phyloP scores from a whole-genome alignment of 1,140 invertebrate genomes.

The Archegozetes longisetosus region DNA sequence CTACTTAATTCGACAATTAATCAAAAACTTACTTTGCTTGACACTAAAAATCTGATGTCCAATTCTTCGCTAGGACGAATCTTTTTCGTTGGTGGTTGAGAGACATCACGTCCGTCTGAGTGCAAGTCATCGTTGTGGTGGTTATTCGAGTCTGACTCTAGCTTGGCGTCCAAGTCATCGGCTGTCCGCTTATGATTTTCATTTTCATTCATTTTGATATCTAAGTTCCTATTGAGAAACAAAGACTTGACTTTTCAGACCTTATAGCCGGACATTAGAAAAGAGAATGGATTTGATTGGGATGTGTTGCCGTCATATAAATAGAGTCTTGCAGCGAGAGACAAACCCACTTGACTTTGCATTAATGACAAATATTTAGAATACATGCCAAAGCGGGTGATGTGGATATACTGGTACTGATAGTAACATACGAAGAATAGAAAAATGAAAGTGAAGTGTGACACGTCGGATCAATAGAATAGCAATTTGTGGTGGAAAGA shows the following conservation, averaged over 20 bases:
- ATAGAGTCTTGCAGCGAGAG: too few relatives aligned
- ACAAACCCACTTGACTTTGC: too few relatives aligned
- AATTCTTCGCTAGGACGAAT: neutral
- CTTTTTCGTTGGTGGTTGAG: neutral
- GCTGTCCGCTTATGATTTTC: neutral
- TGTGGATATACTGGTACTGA: too few relatives aligned
- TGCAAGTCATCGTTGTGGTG: neutral
- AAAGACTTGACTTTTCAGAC: too few relatives aligned
- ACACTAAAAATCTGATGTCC: neutral
- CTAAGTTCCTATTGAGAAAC: too few relatives aligned
- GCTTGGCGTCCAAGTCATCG: neutral
- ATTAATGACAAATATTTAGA: too few relatives aligned
- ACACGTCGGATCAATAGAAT: neutral
- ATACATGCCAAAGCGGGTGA: too few relatives aligned
- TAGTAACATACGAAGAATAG: slow-evolving; percentile 5
- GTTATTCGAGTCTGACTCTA: neutral
- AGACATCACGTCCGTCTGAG: neutral
- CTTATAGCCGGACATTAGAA: too few relatives aligned
- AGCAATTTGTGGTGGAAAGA: neutral
- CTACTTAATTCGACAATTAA: too few relatives aligned
- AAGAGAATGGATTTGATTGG: too few relatives aligned
- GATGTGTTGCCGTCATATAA: too few relatives aligned
- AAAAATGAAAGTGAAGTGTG: neutral
- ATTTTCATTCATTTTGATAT: neutral
- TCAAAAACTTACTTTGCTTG: neutral